Evolutionary conservation across 2,888 invertebrate genomes (phyloP).

Genomic region (Argyresthia albistria): DNA sequence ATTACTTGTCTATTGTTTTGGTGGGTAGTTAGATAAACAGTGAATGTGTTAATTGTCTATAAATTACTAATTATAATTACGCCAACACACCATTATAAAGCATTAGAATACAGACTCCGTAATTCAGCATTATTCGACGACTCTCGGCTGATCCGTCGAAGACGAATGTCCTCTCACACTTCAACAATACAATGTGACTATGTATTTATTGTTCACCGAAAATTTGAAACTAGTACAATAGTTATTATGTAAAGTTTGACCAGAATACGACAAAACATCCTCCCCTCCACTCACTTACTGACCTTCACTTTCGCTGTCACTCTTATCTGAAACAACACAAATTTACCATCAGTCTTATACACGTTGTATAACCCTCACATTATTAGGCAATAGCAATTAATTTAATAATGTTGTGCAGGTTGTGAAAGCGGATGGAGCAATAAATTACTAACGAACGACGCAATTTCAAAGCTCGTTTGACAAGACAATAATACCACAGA

Average conservation of each 20-base stretch:
- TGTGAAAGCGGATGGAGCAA: conserved; percentile 1
- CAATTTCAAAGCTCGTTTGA: conserved; percentile 3
- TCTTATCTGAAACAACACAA: conserved; percentile 82
- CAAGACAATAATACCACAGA: neutral
- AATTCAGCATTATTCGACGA: conserved; percentile 1
- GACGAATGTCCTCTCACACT: neutral
- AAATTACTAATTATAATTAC: conserved; percentile 31
- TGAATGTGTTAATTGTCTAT: conserved; percentile 68
- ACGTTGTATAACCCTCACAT: no score
- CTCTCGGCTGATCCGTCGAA: neutral
- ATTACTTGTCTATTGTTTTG: conserved; percentile 22
- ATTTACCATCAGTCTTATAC: conserved; percentile 1
- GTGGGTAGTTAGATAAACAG: conserved; percentile 61
- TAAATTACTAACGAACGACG: conserved; percentile 2
- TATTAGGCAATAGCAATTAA: neutral
- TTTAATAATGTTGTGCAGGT: neutral
- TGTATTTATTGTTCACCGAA: conserved; percentile 38
- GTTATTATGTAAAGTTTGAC: conserved; percentile 66
- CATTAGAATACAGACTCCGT: conserved; percentile 49
- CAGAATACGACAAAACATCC: conserved; percentile 64
- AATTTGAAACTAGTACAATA: conserved; percentile 47
- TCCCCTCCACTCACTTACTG: conserved; percentile 75
- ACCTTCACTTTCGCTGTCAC: conserved; percentile 95
- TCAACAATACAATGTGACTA: conserved; percentile 16
- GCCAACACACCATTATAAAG: conserved; percentile 38